Evolutionary conservation across 2,113 vertebrate genomes (phyloP).

Genomic region (Brachyhypopomus occidentalis): DNA sequence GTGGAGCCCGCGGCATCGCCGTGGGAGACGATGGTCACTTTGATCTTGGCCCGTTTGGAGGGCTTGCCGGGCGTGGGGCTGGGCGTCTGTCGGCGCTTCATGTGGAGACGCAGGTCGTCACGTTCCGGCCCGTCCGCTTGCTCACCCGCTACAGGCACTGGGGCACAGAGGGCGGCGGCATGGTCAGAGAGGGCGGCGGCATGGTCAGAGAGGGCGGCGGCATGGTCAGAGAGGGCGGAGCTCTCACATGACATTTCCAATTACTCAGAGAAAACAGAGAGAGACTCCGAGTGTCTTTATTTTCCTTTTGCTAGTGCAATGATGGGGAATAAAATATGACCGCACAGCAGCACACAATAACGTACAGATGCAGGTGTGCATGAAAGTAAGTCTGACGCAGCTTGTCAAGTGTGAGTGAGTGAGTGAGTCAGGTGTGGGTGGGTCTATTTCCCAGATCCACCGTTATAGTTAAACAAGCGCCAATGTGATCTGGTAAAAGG

Average conservation of each 20-base stretch:
- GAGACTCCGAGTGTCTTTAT: too few relatives aligned
- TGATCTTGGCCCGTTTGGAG: slow-evolving; percentile 94
- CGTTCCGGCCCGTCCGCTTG: slow-evolving; percentile 81
- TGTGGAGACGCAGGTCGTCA: slow-evolving; percentile 80
- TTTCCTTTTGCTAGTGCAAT: too few relatives aligned
- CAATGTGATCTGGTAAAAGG: neutral
- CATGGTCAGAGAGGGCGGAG: too few relatives aligned
- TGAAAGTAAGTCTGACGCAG: too few relatives aligned
- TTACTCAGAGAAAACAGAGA: too few relatives aligned
- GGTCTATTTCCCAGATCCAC: neutral
- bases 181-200: neutral
- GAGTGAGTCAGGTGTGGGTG: neutral
- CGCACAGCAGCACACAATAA: too few relatives aligned
- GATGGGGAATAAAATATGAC: too few relatives aligned
- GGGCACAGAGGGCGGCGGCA: neutral
- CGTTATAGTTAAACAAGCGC: neutral
- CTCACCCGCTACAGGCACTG: slow-evolving; percentile 86
- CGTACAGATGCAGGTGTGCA: too few relatives aligned
- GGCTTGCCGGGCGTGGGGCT: slow-evolving; percentile 83
- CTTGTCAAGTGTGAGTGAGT: neutral
- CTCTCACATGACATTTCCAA: too few relatives aligned
- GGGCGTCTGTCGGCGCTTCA: slow-evolving; percentile 86
- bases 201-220: neutral
- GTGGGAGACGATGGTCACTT: slow-evolving; percentile 93
- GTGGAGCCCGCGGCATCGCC: slow-evolving; percentile 77